Conservation (phyloP, 2,797 vertebrate species). For the Lagodon rhomboides region DNA sequence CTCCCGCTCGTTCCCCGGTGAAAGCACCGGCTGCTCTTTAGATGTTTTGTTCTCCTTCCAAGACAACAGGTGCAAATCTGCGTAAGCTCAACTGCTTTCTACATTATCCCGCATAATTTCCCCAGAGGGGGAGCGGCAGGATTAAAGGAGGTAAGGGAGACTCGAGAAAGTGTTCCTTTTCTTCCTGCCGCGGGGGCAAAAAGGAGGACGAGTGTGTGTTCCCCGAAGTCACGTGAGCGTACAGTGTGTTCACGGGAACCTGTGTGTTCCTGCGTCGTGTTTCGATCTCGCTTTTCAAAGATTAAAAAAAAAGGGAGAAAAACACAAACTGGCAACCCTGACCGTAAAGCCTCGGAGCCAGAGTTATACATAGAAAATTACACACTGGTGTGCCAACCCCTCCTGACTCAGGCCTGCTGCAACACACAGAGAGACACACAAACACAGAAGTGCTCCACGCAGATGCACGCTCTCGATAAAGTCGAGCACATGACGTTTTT, state of each 20-base stretch:
- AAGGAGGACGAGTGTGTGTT: conserved; percentile 1
- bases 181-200: conserved; percentile 2
- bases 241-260: neutral
- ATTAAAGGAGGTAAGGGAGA: conserved; percentile 22
- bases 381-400: conserved; percentile 77
- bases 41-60: conserved; percentile 41
- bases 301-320: conserved; percentile 48
- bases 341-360: conserved; percentile 69
- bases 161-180: neutral
- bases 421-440: conserved; percentile 50
- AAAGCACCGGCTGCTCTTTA: conserved; percentile 5
- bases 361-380: conserved; percentile 88
- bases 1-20: neutral
- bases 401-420: conserved; percentile 62
- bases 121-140: conserved; percentile 34
- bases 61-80: conserved; percentile 68
- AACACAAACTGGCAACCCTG: conserved; percentile 66
- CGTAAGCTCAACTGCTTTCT: conserved; percentile 37
- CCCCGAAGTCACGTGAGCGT: neutral
- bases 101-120: conserved; percentile 61
- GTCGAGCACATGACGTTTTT: neutral
- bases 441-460: conserved; percentile 24
- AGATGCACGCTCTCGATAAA: neutral
- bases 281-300: conserved; percentile 52
- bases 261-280: conserved; percentile 42